Base-by-base conservation (phyloP, 2,888 invertebrate species). In the Callyntrura guangdongensis region DNA sequence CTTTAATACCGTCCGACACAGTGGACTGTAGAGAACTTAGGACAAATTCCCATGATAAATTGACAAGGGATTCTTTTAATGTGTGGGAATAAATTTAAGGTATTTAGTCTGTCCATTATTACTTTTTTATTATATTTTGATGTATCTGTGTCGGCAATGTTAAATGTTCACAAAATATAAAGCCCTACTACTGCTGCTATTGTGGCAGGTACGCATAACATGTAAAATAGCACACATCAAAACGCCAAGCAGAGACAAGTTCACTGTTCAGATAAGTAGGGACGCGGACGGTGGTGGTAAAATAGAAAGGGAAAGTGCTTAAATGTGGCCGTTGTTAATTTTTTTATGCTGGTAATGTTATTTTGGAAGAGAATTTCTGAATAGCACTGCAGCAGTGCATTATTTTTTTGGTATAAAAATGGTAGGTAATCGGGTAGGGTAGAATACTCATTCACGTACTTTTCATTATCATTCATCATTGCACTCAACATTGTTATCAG, bases 11-110 rank as follows among this genome's bases (percentile, higher is more conserved):
- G n/a, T n/a, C n/a, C n/a, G n/a, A n/a, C 3, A 36, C 36, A 36
- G 36, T 36, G 2, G 36, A 2, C 36, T 36, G 36, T 53, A 9
- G n/a, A 2, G 53, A 9, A 36, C 36, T 36, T 36, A 6, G n/a
- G n/a, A 69, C 45, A 64, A 74, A 79, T 81, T 81, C 81, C 36
- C 81, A 81, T 81, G n/a, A 8, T 25, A 59, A 74, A 74, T 74
- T 74, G 45, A 17, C 47, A 74, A 49, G 1, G 72, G 72, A n/a
- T 59, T 59, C n/a, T 81, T 81, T 81, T 72, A 27, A 59, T 81
- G 56, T 81, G 56, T 81, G 81, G 20, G 56, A 59, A 81, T 25
- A 59, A 83, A 64, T 45, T 74, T 36, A 22, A 3, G 67, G 27
- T 20, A 67, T 83, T 64, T 83, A 83, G 64, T 83, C 82, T 45